Evolutionary conservation across 2,797 vertebrate species (phyloP).

Genomic region (Coregonus ussuriensis): DNA sequence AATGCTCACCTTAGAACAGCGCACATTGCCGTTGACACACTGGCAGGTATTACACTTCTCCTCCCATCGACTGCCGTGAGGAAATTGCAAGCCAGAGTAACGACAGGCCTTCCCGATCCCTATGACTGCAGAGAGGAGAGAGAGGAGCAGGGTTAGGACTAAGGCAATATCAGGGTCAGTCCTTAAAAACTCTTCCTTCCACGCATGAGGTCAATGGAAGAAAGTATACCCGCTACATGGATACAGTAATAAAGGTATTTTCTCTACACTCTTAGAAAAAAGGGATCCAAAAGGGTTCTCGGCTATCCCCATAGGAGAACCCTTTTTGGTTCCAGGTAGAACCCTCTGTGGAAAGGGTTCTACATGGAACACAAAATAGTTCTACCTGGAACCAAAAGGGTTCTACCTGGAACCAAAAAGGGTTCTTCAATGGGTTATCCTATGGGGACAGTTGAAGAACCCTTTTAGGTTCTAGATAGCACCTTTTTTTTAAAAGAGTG

Average conservation of each 20-base stretch:
- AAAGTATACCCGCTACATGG: background rate
- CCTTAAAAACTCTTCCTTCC: background rate
- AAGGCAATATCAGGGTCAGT: background rate
- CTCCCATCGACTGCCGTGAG: constrained; percentile 87
- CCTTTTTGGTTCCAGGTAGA: too few relatives aligned
- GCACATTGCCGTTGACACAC: constrained; percentile 82
- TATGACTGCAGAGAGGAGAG: constrained; percentile 70
- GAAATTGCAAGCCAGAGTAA: constrained; percentile 79
- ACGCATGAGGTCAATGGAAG: too few relatives aligned
- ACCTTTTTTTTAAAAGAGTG: background rate
- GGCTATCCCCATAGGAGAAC: too few relatives aligned
- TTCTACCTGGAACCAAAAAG: too few relatives aligned
- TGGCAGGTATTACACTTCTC: constrained; percentile 91
- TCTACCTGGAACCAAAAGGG: too few relatives aligned
- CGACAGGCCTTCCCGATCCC: constrained; percentile 84
- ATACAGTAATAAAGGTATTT: constrained; percentile 1
- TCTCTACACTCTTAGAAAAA: background rate
- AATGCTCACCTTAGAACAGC: constrained; percentile 86
- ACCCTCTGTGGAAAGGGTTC: too few relatives aligned
- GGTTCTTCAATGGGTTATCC: too few relatives aligned
- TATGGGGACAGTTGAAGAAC: too few relatives aligned
- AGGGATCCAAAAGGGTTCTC: too few relatives aligned
- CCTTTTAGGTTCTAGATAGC: too few relatives aligned
- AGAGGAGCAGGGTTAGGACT: background rate
- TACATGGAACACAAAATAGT: too few relatives aligned